phyloP scores from a whole-genome alignment of 1,140 invertebrate species.

The Rhyacophila brunnea region DNA sequence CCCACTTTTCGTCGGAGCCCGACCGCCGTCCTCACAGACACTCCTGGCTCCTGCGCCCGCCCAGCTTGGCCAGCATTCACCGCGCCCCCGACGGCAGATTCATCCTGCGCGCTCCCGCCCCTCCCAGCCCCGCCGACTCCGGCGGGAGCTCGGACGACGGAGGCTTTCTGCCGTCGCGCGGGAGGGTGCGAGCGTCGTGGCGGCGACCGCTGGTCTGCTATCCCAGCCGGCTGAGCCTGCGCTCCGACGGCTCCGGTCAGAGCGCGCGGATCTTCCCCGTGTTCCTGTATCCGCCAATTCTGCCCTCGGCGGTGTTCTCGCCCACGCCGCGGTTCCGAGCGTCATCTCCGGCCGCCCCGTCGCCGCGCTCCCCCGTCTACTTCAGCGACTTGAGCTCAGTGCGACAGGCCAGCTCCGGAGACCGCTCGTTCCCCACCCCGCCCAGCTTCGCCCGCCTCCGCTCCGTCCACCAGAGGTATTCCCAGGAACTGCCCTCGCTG shows the following conservation, averaged over 20 bases:
- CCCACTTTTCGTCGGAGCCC: constrained; percentile 38
- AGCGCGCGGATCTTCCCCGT: constrained; percentile 50
- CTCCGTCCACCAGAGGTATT: constrained; percentile 66
- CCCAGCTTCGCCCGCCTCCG: constrained; percentile 57
- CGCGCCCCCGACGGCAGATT: constrained; percentile 73
- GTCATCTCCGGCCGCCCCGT: constrained; percentile 53
- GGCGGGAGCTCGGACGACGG: constrained; percentile 77
- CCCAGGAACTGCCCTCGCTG: constrained; percentile 71
- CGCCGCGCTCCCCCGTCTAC: constrained; percentile 66
- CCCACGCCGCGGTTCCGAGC: constrained; percentile 63
- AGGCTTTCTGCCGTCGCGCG: constrained; percentile 67
- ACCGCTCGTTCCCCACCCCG: constrained; percentile 74
- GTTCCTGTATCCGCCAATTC: constrained; percentile 47
- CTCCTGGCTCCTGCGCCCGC: constrained; percentile 27
- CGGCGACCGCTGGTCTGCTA: constrained; percentile 63
- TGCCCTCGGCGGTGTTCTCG: constrained; percentile 54
- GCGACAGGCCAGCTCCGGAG: constrained; percentile 73
- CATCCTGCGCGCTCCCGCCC: constrained; percentile 64
- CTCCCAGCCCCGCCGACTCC: constrained; percentile 51
- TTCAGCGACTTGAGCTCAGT: constrained; percentile 85
- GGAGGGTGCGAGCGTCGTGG: constrained; percentile 62
- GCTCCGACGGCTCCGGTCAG: constrained; percentile 64
- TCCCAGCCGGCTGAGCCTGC: constrained; percentile 61
- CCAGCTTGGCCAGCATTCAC: constrained; percentile 60
- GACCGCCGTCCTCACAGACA: constrained; percentile 29